Base-by-base conservation (phyloP, 2,113 vertebrate species). In the Cephalopterus ornatus region DNA sequence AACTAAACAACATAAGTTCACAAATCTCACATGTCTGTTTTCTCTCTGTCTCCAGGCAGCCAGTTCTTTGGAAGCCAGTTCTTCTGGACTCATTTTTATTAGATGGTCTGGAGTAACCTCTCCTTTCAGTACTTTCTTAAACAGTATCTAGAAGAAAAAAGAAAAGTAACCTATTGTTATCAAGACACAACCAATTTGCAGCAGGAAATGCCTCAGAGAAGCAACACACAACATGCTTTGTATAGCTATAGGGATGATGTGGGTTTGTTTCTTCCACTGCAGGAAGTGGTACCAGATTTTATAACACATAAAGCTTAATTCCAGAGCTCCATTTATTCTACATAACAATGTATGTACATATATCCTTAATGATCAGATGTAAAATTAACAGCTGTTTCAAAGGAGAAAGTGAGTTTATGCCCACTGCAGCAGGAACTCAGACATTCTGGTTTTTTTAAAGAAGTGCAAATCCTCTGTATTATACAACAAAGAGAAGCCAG, bases 11-110 rank as follows among this genome's bases (percentile, higher is more conserved):
- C 0, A 0, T 3, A 47, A 85, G 3, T 12, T 68, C 39, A 84
- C 55, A 84, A 94, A 79, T 96, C 98, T 99, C 97, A 99, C 99
- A 28, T 99, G 99, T 98, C 99, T 98, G 95, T 99, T 99, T 97
- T 99, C 99, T 96, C 99, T 98, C 96, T 98, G 98, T 97, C 99
- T 98, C 99, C 99, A 99, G 59, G 99, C 99, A 96, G 99, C 99
- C 95, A 99, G 95, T 91, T 99, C 99, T 96, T 99, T 99, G 15
- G 99, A 99, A 92, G 99, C 99, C 91, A 99, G 96, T 80, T 99
- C 99, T 97, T 99, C 99, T 7, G 99, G 99, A 97, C 99, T 99
- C 99, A 99, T 99, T 96, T 98, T 99, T 97, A 99, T 99, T 47
- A 99, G 97, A 97, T 99, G 99, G 91, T 98, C 97, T 88, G 99